A percentile compares a stretch with the other conserved stretches of the same genome.
These are phyloP conservation scores for Notarius lentiginosus DNA, from an alignment of 2,113 vertebrate species.

Conservation along the genomic window DNA sequence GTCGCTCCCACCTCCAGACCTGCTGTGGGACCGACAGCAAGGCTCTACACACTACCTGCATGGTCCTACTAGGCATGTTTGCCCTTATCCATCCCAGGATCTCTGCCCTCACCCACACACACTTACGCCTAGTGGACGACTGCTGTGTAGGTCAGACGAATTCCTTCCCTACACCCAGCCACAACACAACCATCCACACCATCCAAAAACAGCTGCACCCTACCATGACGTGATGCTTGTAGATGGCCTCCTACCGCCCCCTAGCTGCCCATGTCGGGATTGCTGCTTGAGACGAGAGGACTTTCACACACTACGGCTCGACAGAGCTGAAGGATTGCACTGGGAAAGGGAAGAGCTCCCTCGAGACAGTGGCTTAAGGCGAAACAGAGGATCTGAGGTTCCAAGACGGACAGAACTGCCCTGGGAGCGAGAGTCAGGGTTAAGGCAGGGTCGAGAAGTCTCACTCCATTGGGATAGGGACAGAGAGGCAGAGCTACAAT, in stretches of 20 bases:
- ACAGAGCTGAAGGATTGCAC: constrained; percentile 69
- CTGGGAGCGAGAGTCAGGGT: constrained; percentile 68
- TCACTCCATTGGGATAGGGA: constrained; percentile 76
- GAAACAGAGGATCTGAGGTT: constrained; percentile 62
- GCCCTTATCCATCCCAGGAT: constrained; percentile 70
- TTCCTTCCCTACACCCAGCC: constrained; percentile 64
- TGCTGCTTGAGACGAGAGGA: constrained; percentile 75
- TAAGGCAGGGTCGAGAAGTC: constrained; percentile 67
- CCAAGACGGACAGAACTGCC: constrained; percentile 63
- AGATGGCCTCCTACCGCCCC: constrained; percentile 68
- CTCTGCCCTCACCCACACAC: constrained; percentile 64
- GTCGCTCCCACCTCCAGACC: constrained; percentile 72
- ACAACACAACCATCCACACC: constrained; percentile 64
- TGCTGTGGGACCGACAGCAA: constrained; percentile 74
- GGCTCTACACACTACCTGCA: constrained; percentile 71
- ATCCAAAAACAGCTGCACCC: constrained; percentile 64
- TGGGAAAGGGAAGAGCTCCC: constrained; percentile 75
- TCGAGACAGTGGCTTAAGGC: constrained; percentile 65
- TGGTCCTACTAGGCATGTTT: constrained; percentile 71
- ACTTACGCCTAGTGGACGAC: constrained; percentile 56
- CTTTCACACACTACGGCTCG: constrained; percentile 75
- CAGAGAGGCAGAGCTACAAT: constrained; percentile 73
- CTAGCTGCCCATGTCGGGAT: constrained; percentile 77
- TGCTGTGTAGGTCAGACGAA: constrained; percentile 69
- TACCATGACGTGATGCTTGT: constrained; percentile 81